Conservation (phyloP, 2,888 invertebrate genomes). For the Beris chalybata region DNA sequence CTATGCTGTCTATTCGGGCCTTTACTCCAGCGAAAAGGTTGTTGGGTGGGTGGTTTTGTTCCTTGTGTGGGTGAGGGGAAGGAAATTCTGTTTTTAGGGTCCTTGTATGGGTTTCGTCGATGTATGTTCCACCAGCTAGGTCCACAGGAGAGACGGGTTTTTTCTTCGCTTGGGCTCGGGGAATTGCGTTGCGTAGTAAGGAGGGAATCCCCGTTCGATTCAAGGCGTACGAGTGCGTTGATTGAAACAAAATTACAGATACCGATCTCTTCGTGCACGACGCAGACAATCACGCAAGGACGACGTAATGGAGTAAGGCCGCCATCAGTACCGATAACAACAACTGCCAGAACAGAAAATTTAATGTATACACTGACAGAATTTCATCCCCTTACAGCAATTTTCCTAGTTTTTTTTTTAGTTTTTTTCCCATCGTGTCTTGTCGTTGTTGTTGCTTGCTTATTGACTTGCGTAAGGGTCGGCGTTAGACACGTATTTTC, state of each 20-base stretch:
- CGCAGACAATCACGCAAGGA: neutral
- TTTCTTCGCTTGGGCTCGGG: neutral
- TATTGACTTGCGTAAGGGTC: conserved; percentile 43
- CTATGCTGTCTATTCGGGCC: neutral
- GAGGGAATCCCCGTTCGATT: conserved; percentile 24
- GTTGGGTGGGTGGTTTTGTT: neutral
- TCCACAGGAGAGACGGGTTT: too few species aligned
- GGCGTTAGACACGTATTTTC: conserved; percentile 15
- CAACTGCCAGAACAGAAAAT: too few species aligned
- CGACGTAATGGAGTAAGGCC: neutral
- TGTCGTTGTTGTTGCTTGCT: conserved; percentile 38
- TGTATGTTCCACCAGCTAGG: too few species aligned
- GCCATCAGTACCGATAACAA: neutral
- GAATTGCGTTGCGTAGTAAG: conserved; percentile 22
- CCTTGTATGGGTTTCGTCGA: too few species aligned
- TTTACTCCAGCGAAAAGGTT: conserved; percentile 1
- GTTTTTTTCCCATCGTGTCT: conserved; percentile 35
- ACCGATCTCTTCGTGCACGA: conserved; percentile 17
- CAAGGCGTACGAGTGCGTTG: conserved; percentile 29
- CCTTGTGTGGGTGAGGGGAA: neutral
- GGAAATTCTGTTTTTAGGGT: conserved; percentile 7
- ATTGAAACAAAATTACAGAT: conserved; percentile 34
- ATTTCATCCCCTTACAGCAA: conserved; percentile 9
- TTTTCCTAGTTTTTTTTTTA: conserved; percentile 31
- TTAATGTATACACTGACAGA: neutral